These are phyloP conservation scores for Motacilla tschutschensis DNA, from an alignment of 2,113 vertebrate genomes.

Conservation along the genomic window DNA sequence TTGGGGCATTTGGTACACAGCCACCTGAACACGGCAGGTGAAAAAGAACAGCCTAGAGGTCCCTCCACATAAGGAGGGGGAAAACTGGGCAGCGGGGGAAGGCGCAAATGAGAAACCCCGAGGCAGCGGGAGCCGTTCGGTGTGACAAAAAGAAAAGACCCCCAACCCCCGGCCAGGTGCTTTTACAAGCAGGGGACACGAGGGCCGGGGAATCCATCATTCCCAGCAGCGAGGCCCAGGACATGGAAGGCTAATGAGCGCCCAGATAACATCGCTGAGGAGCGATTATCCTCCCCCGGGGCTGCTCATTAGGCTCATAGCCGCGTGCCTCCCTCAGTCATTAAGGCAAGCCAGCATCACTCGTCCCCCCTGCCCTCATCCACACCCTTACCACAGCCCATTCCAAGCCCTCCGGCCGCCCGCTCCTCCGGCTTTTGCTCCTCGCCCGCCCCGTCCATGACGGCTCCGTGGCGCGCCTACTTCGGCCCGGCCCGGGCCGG, in stretches of 20 bases:
- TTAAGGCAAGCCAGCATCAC: background rate
- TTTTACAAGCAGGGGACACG: background rate
- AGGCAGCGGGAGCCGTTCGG: background rate
- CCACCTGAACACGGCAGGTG: background rate
- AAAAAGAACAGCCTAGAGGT: background rate
- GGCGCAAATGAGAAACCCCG: background rate
- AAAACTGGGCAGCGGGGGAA: rapidly evolving
- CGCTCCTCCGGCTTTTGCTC: background rate
- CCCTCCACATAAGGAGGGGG: rapidly evolving
- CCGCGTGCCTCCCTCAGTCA: background rate
- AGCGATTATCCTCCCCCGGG: background rate
- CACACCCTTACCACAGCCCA: background rate
- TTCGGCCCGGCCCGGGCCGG: background rate
- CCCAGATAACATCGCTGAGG: rapidly evolving
- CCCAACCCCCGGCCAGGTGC: background rate
- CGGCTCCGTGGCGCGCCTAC: rapidly evolving
- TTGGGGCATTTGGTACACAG: background rate
- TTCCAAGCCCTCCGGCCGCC: background rate
- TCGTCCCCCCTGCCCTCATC: background rate
- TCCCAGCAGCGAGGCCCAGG: background rate
- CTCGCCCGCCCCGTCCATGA: background rate
- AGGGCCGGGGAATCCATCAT: rapidly evolving
- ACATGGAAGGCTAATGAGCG: rapidly evolving
- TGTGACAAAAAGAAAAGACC: rapidly evolving
- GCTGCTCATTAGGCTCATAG: background rate